phyloP scores from a whole-genome alignment of 2,797 vertebrate genomes.

The Crypturellus tataupa region DNA sequence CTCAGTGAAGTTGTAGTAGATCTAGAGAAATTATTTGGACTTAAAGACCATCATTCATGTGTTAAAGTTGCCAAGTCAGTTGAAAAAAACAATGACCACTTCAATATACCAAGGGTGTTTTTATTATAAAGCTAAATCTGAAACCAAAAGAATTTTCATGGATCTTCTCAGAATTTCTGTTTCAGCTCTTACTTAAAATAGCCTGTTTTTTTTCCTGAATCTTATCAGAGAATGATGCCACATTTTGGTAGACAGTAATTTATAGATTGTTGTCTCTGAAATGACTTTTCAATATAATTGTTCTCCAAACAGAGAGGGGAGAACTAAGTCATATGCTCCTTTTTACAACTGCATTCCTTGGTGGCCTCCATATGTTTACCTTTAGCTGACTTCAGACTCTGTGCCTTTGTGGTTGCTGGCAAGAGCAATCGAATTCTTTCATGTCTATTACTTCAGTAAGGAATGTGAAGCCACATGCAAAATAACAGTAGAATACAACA shows the following conservation, averaged over 20 bases:
- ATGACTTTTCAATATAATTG: conserved; percentile 50
- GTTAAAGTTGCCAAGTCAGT: conserved; percentile 1
- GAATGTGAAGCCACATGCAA: conserved; percentile 84
- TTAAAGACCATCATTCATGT: not conserved
- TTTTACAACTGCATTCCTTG: conserved; percentile 83
- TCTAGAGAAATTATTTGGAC: not conserved
- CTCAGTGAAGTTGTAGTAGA: not conserved
- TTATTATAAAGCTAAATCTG: conserved; percentile 76
- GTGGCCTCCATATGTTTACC: conserved; percentile 87
- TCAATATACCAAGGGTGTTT: conserved; percentile 52
- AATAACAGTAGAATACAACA: conserved; percentile 83
- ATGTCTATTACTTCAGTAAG: conserved; percentile 89
- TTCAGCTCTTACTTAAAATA: conserved; percentile 18
- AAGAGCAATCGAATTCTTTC: conserved; percentile 85
- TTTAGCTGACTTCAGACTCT: conserved; percentile 83
- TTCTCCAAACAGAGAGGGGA: conserved; percentile 61
- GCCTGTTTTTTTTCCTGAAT: conserved; percentile 22
- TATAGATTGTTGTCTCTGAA: conserved; percentile 53
- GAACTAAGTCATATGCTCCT: conserved; percentile 78
- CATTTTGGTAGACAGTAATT: conserved; percentile 25
- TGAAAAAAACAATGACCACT: conserved; percentile 46
- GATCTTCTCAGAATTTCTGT: conserved; percentile 59
- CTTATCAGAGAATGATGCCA: conserved; percentile 42
- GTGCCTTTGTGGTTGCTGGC: conserved; percentile 89
- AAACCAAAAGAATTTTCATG: conserved; percentile 71